Base-by-base conservation (phyloP, 2,797 vertebrate genomes). In the Typhlichthys subterraneus region DNA sequence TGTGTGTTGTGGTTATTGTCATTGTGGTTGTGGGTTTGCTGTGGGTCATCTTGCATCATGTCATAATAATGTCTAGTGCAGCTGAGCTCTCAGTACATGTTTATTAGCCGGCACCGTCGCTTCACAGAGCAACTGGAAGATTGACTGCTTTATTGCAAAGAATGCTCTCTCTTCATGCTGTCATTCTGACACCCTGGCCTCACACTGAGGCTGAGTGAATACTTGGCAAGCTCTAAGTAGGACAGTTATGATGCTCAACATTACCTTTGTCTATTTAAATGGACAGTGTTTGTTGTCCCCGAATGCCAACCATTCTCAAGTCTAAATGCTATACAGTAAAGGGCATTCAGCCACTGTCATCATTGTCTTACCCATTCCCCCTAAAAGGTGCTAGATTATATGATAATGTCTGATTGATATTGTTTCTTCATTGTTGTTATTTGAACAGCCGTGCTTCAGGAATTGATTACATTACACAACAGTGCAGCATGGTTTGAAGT, bases 211-310 rank as follows among this genome's bases (percentile, higher is more conserved):
- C 70, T 81, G 67, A 83, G 82, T 85, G 70, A 82, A 74, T 74
- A 38, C 62, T 73, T 83, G 80, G 82, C 78, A 73, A 50, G 53
- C 9, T 7, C 54, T 75, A 75, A 84, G 81, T 63, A 68, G 67
- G 14, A 4, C 67, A 77, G 65, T 84, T 81, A 63, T 70, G 60
- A 81, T 75, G 78, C 80, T 76, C 79, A 88, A 85, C 79, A 83
- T 85, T 70, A 62, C 48, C 38, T 66, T 83, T 83, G 79, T 82
- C 66, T 46, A 19, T 1, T 8, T 19, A 71, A 77, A 72, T 70
- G 53, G 65, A 50, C 51, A 33, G 58, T 57, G 67, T 78, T 38
- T 5, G 5, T 76, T 73, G 63, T 75, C 61, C 53, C 54, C 3
- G n/a, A 6, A 19, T 2, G 11, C 38, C n/a, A 23, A 23, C 23